These are phyloP conservation scores for Brotula barbata DNA, from an alignment of 2,797 vertebrate species.

Conservation along the genomic window DNA sequence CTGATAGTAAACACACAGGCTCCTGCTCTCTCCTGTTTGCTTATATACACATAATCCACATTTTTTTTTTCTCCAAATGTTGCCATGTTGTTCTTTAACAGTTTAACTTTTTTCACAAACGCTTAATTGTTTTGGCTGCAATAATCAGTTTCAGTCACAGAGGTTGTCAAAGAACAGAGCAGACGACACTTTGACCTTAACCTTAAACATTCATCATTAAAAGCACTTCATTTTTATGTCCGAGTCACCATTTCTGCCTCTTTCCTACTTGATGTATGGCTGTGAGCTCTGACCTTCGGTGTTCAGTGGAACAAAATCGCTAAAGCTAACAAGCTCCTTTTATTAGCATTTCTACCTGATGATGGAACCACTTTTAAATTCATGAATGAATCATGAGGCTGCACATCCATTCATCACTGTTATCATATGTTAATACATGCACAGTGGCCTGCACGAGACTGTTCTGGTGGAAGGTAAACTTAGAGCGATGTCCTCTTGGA, in stretches of 20 bases:
- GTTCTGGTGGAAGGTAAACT: conserved; percentile 17
- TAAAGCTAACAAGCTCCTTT: background rate
- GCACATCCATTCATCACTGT: conserved; percentile 4
- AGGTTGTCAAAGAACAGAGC: too few relatives aligned
- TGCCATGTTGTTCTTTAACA: too few relatives aligned
- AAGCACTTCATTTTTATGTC: too few relatives aligned
- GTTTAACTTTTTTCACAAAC: too few relatives aligned
- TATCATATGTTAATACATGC: conserved; percentile 1
- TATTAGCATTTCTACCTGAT: conserved; percentile 28
- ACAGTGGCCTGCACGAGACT: background rate
- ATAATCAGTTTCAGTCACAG: too few relatives aligned
- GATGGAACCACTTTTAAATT: conserved; percentile 21
- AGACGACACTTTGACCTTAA: too few relatives aligned
- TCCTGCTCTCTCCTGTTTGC: too few relatives aligned
- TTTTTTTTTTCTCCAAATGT: too few relatives aligned
- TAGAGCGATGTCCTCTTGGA: conserved; percentile 2
- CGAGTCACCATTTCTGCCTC: background rate
- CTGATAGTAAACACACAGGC: too few relatives aligned
- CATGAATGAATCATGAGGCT: conserved; percentile 63
- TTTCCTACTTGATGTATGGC: background rate
- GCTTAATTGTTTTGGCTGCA: too few relatives aligned
- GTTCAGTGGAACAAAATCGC: conserved; percentile 6
- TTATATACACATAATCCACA: too few relatives aligned
- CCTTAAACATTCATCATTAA: too few relatives aligned
- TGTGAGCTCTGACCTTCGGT: conserved; percentile 37